A percentile compares a stretch with the other conserved stretches of the same genome.
phyloP scores from a whole-genome alignment of 37 sponge, comb jelly and placozoan species.

The Beroe ovata region DNA sequence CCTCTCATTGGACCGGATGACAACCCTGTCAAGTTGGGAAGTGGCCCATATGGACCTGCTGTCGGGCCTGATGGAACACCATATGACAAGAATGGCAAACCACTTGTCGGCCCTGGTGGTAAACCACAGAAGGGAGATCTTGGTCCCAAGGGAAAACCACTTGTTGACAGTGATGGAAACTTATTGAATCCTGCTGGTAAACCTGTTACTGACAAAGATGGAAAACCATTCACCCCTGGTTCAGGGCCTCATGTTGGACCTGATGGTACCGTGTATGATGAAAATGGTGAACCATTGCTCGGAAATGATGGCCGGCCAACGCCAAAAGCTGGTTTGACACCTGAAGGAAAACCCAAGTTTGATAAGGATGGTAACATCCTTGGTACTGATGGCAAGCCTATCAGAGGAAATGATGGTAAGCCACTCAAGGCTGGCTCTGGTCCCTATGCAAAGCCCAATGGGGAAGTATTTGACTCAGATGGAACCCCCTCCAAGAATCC shows the following conservation, averaged over 20 bases:
- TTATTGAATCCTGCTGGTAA: constrained; percentile 41
- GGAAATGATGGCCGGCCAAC: constrained; percentile 35
- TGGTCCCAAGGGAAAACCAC: constrained; percentile 52
- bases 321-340: constrained; percentile 32
- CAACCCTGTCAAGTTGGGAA: constrained; percentile 46
- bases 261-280: constrained; percentile 59
- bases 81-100: constrained; percentile 57
- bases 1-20: constrained; percentile 48
- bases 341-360: constrained; percentile 45
- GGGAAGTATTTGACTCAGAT: constrained; percentile 50
- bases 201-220: constrained; percentile 62
- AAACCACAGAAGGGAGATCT: constrained; percentile 64
- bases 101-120: constrained; percentile 46
- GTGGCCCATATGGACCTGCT: constrained; percentile 65
- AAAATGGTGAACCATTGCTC: constrained; percentile 50
- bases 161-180: constrained; percentile 53
- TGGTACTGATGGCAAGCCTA: constrained; percentile 51
- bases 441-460: constrained; percentile 47
- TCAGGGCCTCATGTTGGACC: constrained; percentile 62
- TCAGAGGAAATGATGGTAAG: constrained; percentile 39
- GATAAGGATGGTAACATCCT: constrained; percentile 62
- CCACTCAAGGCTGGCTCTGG: constrained; percentile 52
- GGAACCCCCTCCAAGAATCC: constrained; percentile 47
- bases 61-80: constrained; percentile 67
- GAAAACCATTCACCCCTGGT: constrained; percentile 62